These are phyloP conservation scores for Nasua narica DNA, from an alignment of 2,797 vertebrate species.

Conservation along the genomic window DNA sequence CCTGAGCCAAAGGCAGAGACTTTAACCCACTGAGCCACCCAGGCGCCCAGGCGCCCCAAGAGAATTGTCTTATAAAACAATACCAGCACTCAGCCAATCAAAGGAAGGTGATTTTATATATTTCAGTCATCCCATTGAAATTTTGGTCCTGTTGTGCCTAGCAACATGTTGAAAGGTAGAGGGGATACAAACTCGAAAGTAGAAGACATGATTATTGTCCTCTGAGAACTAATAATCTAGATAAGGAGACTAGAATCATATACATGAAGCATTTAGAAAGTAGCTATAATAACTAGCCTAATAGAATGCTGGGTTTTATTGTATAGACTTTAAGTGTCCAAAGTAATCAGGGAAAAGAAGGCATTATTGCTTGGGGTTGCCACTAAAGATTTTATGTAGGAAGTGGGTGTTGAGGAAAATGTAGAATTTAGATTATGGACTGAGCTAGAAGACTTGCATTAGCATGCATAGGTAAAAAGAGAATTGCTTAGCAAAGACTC, in stretches of 20 bases:
- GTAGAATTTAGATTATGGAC: conserved; percentile 3
- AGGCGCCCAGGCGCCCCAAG: no score
- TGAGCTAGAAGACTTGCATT: conserved; percentile 1
- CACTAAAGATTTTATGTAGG: not conserved
- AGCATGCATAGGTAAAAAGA: conserved; percentile 29
- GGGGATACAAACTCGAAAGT: not conserved
- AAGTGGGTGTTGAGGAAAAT: conserved; percentile 42
- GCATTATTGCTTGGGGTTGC: not conserved
- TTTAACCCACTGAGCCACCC: no score
- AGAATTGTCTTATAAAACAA: conserved; percentile 7
- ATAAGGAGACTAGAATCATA: conserved; percentile 9
- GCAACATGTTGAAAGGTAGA: conserved; percentile 14
- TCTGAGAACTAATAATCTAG: conserved; percentile 11
- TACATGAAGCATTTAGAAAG: conserved; percentile 3
- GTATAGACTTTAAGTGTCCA: not conserved
- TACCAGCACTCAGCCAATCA: conserved; percentile 3
- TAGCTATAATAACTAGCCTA: conserved; percentile 45
- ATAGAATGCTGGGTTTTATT: conserved; percentile 12
- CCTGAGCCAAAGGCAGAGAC: no score
- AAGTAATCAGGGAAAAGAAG: conserved; percentile 31
- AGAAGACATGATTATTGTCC: conserved; percentile 17
- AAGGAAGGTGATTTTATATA: not conserved
- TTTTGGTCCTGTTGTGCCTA: not conserved
- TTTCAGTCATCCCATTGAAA: not conserved
- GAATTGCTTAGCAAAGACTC: conserved; percentile 34